Evolutionary conservation across 2,888 invertebrate species (phyloP).

Genomic region (Tipula lateralis): DNA sequence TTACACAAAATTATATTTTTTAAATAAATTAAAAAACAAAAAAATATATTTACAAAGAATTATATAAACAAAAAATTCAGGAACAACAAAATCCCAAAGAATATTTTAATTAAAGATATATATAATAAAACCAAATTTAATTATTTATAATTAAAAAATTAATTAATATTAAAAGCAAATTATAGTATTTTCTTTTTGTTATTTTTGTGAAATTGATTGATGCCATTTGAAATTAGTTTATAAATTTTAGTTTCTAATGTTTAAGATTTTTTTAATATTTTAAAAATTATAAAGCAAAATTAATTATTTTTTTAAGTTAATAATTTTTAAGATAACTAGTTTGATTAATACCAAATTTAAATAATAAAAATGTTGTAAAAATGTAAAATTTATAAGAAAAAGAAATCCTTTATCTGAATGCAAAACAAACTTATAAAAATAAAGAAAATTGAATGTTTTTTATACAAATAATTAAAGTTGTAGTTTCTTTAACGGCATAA

Average conservation of each 20-base stretch:
- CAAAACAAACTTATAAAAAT: neutral
- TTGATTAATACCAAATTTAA: neutral
- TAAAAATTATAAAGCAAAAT: neutral
- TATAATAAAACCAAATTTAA: neutral
- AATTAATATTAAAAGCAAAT: neutral
- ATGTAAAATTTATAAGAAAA: constrained; percentile 9
- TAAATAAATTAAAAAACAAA: neutral
- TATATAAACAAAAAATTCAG: neutral
- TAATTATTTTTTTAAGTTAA: neutral
- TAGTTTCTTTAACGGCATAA: neutral
- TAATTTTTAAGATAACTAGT: neutral
- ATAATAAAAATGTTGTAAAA: constrained; percentile 3
- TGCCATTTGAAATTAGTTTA: neutral
- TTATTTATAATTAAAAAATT: neutral
- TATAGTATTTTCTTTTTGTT: neutral
- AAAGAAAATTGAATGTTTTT: constrained; percentile 14
- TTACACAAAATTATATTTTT: constrained; percentile 5
- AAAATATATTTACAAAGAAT: constrained; percentile 9
- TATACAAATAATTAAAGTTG: neutral
- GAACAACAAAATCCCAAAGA: neutral
- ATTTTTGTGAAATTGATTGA: neutral
- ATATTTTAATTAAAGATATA: neutral
- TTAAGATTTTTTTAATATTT: neutral
- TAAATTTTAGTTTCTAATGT: neutral
- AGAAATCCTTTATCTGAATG: neutral